Percentiles rank a stretch among this genome's conserved stretches.
These are phyloP conservation scores for Actinia tenebrosa DNA, from an alignment of 64 coral and sea anemone species.

Conservation along the genomic window DNA sequence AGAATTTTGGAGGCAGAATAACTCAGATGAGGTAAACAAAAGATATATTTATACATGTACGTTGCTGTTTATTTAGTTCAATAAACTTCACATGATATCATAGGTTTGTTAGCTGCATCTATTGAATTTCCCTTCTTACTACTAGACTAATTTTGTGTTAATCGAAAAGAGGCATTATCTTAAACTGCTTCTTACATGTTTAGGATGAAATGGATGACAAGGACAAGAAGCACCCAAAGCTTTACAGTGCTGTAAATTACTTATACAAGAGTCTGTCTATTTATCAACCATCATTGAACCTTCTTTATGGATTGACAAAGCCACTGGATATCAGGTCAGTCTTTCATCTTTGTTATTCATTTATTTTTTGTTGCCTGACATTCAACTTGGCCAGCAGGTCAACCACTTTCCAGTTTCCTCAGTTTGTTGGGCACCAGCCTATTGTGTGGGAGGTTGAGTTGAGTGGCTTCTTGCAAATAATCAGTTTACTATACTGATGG, in stretches of 20 bases:
- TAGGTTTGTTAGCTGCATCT: too few relatives aligned
- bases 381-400: background rate
- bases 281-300: slow-evolving; percentile 42
- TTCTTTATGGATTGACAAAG: slow-evolving; percentile 35
- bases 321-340: slow-evolving; percentile 5
- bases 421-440: too few relatives aligned
- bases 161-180: too few relatives aligned
- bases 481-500: too few relatives aligned
- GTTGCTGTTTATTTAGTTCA: too few relatives aligned
- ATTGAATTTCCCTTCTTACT: too few relatives aligned
- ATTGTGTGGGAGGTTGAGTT: too few relatives aligned
- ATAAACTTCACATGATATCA: too few relatives aligned
- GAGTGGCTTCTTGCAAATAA: too few relatives aligned
- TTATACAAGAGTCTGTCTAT: slow-evolving; percentile 17
- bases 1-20: slow-evolving; percentile 7
- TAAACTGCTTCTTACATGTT: background rate
- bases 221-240: background rate
- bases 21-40: background rate
- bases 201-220: background rate
- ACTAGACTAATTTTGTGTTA: too few relatives aligned
- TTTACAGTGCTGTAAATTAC: slow-evolving; percentile 33
- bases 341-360: background rate
- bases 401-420: too few relatives aligned
- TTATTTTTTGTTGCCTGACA: too few relatives aligned
- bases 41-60: background rate